Evolutionary conservation across 2,797 vertebrate species (phyloP), one percentile per base, ranked within the genome.

Genomic region (Thripadectes ignobilis): DNA sequence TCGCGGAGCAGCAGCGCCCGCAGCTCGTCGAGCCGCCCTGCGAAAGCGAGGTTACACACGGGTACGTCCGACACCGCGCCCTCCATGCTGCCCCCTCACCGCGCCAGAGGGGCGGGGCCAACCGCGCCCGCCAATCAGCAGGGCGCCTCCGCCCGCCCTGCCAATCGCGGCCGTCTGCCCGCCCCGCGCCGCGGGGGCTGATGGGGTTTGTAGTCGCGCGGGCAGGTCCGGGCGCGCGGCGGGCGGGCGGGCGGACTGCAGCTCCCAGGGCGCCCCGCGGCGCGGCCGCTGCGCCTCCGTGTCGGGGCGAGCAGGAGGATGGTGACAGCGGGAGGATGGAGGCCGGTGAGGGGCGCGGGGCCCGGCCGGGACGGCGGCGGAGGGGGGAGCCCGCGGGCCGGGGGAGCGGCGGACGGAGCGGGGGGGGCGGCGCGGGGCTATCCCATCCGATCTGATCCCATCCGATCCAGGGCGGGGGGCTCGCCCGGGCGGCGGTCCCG

Each of bases 31-130:
- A 99, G 97, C 39, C 98, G 98, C 2, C 99, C 99, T 26, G 88
- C 89, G 83, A 98, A 99, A 15, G 99, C 99, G 81, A 99, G 97
- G 90, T 99, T 99, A 89, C 99, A 99, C 23, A 99, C 93, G 85
- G 98, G 98, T 52, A 99, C 96, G 52, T 99, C 98, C 9, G 99
- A 99, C 67, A 99, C 99, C 1, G 97, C 95, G 0, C 94, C 98
- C 79, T 98, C 99, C 98, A 99, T 99, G 29, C 85, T 81, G 46
- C 14, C n/a, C 9, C 30, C 12, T 1, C 29, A 4, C 57, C 24
- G 34, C 45, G 30, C 32, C 12, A 3, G 21, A 11, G 43, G 43
- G 43, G 43, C 20, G 43, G 43, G 43, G 45, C 45, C 45, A 20
- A 45, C 5, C 29, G 2, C 3, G 10, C 23, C 30, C 13, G 45